A percentile compares a stretch with the other conserved stretches of the same genome.
Evolutionary conservation across 2,888 invertebrate species (phyloP).

Genomic region (Spilosoma lubricipeda): DNA sequence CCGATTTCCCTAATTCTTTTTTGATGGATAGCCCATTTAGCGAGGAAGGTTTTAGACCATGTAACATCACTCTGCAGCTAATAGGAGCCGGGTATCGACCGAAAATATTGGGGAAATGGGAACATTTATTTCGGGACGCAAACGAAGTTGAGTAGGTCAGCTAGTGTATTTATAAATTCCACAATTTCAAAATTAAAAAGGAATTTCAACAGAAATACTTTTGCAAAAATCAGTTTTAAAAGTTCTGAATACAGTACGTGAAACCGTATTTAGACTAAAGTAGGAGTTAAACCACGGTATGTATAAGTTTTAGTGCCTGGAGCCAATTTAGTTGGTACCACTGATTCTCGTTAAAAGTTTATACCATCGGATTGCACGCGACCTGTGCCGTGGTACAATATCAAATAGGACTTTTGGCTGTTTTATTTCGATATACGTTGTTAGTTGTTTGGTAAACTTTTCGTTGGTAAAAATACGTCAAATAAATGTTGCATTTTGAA

Average conservation of each 20-base stretch:
- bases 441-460: neutral
- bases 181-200: neutral
- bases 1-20: too few relatives aligned
- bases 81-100: too few relatives aligned
- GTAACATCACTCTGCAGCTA: too few relatives aligned
- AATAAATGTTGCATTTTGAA: neutral
- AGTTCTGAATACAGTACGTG: neutral
- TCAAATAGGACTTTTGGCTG: slow-evolving; percentile 1
- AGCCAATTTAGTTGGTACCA: slow-evolving; percentile 43
- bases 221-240: neutral
- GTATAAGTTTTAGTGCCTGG: slow-evolving; percentile 22
- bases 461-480: neutral
- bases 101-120: too few relatives aligned
- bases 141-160: too few relatives aligned
- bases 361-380: slow-evolving; percentile 28
- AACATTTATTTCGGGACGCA: too few relatives aligned
- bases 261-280: neutral
- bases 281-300: slow-evolving; percentile 5
- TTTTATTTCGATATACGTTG: neutral
- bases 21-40: too few relatives aligned
- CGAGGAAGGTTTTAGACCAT: too few relatives aligned
- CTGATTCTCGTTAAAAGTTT: slow-evolving; percentile 51
- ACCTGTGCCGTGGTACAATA: slow-evolving; percentile 7
- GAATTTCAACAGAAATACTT: neutral
- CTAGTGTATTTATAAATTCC: neutral